Base-by-base conservation (phyloP, 2,888 invertebrate species). In the Agrochola lychnidis region DNA sequence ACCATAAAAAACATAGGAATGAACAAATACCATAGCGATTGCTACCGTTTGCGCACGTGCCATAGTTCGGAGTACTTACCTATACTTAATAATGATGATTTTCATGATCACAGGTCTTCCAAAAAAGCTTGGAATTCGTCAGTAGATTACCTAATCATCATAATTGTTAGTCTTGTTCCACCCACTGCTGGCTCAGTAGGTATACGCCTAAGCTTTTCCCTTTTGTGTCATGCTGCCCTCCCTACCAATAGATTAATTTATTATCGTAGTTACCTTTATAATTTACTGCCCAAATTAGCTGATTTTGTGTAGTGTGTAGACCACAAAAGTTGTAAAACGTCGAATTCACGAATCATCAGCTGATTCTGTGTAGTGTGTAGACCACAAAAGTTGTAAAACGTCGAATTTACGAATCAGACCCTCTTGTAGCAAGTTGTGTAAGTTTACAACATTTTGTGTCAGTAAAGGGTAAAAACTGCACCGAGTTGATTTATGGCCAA, bases 401-500 rank as follows among this genome's bases (percentile, higher is more conserved):
- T n/a, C 25, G 19, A 68, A 69, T 62, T 59, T 51, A 42, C n/a
- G 59, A 51, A 70, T 45, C 75, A 64, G 25, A 79, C 25, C 45
- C 71, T 59, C 19, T 6, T 74, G 57, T n/a, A 22, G 16, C 22
- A 30, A 69, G 56, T 81, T 72, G 42, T 74, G 70, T 45, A 84
- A 62, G 70, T 53, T 62, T 56, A 77, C 57, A 53, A 63, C 40
- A 66, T 56, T 81, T 71, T 75, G 61, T 75, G 48, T 63, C 75
- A 63, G 16, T 82, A 70, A 86, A 79, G 86, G 85, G 74, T 73
- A 82, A 85, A 79, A 84, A 80, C 74, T 79, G 73, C 81, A 83
- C 67, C 57, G 79, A 78, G 81, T 85, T 79, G 85, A 84, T 89
- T 88, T 89, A 84, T 84, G 76, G 53, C 93, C 92, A 91, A 90